These are phyloP conservation scores for Labeo catla DNA, from an alignment of 2,113 vertebrate species.

Conservation along the genomic window DNA sequence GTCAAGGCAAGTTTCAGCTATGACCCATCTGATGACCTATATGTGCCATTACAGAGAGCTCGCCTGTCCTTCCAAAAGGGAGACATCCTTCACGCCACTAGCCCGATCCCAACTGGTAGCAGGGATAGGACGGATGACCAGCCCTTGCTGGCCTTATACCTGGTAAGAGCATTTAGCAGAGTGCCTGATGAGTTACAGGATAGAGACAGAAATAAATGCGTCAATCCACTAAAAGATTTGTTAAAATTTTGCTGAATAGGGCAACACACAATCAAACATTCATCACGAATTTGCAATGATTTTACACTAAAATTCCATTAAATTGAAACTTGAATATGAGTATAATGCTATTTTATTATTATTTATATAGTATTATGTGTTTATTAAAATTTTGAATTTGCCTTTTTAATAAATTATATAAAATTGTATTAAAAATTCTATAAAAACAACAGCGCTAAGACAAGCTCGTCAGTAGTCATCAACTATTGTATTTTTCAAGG, in stretches of 20 bases:
- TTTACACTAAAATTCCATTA: too few relatives aligned
- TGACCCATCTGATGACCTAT: slow-evolving; percentile 93
- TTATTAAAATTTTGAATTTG: not conserved
- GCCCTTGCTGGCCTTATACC: slow-evolving; percentile 92
- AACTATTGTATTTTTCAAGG: slow-evolving; percentile 71
- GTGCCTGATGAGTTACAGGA: not conserved
- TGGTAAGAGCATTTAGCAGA: slow-evolving; percentile 65
- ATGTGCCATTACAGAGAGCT: slow-evolving; percentile 94
- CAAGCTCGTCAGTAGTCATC: not conserved
- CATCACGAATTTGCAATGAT: too few relatives aligned
- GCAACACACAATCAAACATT: not conserved
- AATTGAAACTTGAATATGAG: too few relatives aligned
- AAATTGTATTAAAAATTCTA: too few relatives aligned
- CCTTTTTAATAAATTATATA: too few relatives aligned
- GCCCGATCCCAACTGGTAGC: slow-evolving; percentile 98
- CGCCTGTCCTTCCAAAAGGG: slow-evolving; percentile 93
- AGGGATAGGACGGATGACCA: slow-evolving; percentile 97
- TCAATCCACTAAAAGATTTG: not conserved
- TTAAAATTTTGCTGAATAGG: not conserved
- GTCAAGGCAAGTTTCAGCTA: slow-evolving; percentile 95
- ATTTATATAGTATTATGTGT: not conserved
- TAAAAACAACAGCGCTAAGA: not conserved
- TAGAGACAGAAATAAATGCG: not conserved
- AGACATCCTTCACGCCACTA: slow-evolving; percentile 95
- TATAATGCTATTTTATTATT: not conserved